Conservation (phyloP, 1,140 invertebrate genomes). For the Anoplolepis gracilipes region DNA sequence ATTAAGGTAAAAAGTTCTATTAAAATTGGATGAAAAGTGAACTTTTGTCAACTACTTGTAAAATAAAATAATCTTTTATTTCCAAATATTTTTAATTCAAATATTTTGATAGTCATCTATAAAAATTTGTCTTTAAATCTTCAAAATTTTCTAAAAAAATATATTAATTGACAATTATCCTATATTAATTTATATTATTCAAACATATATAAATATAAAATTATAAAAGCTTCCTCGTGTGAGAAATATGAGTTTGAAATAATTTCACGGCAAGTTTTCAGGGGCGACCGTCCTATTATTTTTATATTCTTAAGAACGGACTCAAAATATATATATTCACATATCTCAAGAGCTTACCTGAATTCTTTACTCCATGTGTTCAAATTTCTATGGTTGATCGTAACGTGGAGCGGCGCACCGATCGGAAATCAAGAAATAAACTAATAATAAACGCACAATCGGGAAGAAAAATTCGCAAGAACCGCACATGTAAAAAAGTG, state of each 20-base stretch:
- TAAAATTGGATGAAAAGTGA: background rate
- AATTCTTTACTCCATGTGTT: slow-evolving; percentile 7
- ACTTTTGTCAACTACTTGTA: background rate
- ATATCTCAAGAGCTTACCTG: background rate
- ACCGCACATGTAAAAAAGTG: background rate
- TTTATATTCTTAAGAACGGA: background rate
- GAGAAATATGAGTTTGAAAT: background rate
- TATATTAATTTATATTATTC: background rate
- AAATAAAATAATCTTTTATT: background rate
- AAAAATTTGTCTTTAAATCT: background rate
- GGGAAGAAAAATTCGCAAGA: background rate
- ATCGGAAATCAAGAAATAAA: background rate
- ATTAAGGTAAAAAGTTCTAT: background rate
- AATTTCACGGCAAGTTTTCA: background rate
- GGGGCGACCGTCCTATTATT: background rate
- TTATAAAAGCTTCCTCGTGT: background rate
- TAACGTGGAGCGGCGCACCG: background rate
- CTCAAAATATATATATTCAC: background rate
- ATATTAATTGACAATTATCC: background rate
- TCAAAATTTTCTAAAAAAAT: background rate
- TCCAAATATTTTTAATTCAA: background rate
- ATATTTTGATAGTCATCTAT: background rate
- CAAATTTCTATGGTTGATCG: background rate
- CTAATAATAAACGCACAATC: background rate
- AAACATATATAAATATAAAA: background rate